These are phyloP conservation scores for Sebastes oblongus DNA, from an alignment of 2,797 vertebrate species.

Conservation along the genomic window DNA sequence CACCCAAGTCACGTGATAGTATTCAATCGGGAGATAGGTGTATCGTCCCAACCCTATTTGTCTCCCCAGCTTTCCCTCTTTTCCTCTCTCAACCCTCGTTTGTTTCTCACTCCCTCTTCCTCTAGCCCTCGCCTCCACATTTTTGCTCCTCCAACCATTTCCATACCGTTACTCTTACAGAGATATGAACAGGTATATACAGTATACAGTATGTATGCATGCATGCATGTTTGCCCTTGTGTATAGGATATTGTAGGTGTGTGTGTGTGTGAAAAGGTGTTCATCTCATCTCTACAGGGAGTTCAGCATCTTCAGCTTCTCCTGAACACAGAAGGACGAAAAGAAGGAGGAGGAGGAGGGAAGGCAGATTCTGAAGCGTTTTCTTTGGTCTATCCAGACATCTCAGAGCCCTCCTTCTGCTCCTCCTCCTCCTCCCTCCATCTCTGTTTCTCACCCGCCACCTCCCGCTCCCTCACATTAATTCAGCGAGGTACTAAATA, in stretches of 20 bases:
- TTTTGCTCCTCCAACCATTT: not conserved
- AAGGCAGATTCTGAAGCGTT: constrained; percentile 27
- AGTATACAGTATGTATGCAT: not conserved
- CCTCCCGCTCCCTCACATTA: constrained; percentile 54
- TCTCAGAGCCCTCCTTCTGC: constrained; percentile 22
- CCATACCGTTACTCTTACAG: not conserved
- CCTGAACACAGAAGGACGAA: constrained; percentile 19
- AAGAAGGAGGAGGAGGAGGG: constrained; percentile 24
- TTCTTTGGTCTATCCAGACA: constrained; percentile 56
- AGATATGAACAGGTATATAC: not conserved
- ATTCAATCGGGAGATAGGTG: too few species aligned
- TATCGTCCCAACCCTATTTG: not conserved
- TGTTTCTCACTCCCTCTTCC: not conserved
- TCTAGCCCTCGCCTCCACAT: not conserved
- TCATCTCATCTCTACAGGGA: constrained; percentile 53
- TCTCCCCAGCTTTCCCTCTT: not conserved
- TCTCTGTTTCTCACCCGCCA: constrained; percentile 20
- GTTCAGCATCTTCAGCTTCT: constrained; percentile 39
- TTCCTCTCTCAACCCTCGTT: not conserved
- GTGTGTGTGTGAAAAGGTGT: constrained; percentile 3
- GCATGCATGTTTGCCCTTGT: not conserved
- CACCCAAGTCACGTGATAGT: too few species aligned
- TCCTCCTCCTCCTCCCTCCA: constrained; percentile 1
- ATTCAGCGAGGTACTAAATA: constrained; percentile 74
- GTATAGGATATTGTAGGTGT: not conserved